phyloP scores from a whole-genome alignment of 2,113 vertebrate genomes.

The Microcebus ravelobensis region DNA sequence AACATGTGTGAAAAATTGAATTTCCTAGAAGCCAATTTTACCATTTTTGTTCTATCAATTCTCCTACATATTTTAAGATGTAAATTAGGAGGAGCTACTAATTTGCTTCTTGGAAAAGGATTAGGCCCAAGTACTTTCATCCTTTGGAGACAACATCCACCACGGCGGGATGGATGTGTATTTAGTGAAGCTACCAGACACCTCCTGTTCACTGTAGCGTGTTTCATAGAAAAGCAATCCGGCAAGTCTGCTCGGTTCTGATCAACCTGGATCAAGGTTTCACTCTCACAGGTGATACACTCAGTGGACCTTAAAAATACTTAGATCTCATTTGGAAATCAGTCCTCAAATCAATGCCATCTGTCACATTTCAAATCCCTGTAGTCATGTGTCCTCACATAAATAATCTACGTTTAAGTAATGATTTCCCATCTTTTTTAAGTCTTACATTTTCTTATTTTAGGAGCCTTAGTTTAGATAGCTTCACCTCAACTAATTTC shows the following conservation, averaged over 20 bases:
- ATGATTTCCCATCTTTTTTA: not conserved
- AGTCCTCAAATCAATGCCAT: not conserved
- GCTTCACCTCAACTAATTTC: not conserved
- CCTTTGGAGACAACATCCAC: not conserved
- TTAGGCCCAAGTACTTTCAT: not conserved
- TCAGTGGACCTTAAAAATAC: not conserved
- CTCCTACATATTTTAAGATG: conserved; percentile 41
- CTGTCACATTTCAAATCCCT: not conserved
- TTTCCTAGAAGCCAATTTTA: not conserved
- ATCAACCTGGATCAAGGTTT: not conserved
- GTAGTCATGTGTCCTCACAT: not conserved
- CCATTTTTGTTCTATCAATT: conserved; percentile 32
- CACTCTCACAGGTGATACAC: not conserved
- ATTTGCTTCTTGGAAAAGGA: not conserved
- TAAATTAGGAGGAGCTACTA: not conserved
- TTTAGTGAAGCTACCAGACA: not conserved
- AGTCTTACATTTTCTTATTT: not conserved
- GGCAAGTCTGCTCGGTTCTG: not conserved
- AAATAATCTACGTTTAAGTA: conserved; percentile 5
- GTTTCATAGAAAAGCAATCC: too few relatives aligned
- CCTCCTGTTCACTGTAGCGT: not conserved
- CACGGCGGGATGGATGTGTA: not conserved
- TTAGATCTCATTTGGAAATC: not conserved
- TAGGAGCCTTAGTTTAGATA: not conserved
- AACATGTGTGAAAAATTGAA: not conserved